Conservation (phyloP, 2,888 invertebrate species). For the Chaetoderma sp. region DNA sequence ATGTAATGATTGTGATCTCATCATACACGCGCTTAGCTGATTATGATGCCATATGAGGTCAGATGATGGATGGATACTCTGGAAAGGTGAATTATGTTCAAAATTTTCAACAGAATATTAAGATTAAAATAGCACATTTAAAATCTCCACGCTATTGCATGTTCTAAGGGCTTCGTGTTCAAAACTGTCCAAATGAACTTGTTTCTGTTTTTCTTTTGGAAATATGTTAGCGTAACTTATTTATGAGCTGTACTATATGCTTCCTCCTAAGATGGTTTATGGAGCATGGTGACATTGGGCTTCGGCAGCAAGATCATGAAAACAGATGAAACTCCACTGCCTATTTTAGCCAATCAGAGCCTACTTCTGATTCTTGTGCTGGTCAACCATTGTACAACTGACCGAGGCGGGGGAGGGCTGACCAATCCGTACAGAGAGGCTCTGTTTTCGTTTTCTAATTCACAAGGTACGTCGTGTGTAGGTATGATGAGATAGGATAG, state of each 20-base stretch:
- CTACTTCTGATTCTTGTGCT: slow-evolving; percentile 87
- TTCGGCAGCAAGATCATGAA: slow-evolving; percentile 59
- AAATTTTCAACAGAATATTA: too few relatives aligned
- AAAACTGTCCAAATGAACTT: too few relatives aligned
- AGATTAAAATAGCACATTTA: too few relatives aligned
- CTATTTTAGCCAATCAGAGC: slow-evolving; percentile 86
- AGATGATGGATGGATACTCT: too few relatives aligned
- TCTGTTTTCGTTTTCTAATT: slow-evolving; percentile 85
- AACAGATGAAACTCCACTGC: slow-evolving; percentile 58
- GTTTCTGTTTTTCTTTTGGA: neutral
- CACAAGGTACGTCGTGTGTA: slow-evolving; percentile 74
- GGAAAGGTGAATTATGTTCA: too few relatives aligned
- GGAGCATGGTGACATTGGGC: slow-evolving; percentile 70
- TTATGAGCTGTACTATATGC: slow-evolving; percentile 25
- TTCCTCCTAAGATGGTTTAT: slow-evolving; percentile 71
- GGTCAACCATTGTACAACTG: slow-evolving; percentile 86
- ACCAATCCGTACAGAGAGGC: slow-evolving; percentile 88
- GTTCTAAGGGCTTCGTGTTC: too few relatives aligned
- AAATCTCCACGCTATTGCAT: too few relatives aligned
- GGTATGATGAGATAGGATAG: too few relatives aligned
- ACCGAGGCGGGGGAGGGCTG: slow-evolving; percentile 46
- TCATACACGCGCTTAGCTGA: too few relatives aligned
- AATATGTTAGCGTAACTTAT: neutral
- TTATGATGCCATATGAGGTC: too few relatives aligned
- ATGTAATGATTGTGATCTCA: too few relatives aligned